Percentiles rank a stretch among this genome's conserved stretches.
phyloP scores from a whole-genome alignment of 2,113 vertebrate species.

The Tachycineta bicolor region DNA sequence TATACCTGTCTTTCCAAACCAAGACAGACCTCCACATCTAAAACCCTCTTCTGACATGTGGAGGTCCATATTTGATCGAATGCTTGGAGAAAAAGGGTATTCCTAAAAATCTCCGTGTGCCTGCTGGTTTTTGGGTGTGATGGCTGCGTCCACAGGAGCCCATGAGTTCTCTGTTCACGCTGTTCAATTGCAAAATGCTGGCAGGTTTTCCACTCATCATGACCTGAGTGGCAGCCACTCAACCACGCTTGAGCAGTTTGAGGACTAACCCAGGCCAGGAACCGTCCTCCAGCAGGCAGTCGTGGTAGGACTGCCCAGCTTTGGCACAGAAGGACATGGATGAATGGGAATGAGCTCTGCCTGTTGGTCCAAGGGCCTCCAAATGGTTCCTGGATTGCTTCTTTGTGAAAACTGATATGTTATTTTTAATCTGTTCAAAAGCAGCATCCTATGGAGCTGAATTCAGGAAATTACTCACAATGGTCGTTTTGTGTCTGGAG shows the following conservation, averaged over 20 bases:
- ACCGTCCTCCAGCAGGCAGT: fast-evolving
- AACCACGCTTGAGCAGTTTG: background rate
- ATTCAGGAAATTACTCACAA: background rate
- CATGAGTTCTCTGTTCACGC: fast-evolving
- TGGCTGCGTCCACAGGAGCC: too few species aligned
- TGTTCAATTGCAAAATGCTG: background rate
- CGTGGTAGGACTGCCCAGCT: background rate
- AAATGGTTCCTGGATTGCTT: background rate
- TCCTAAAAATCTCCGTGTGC: fast-evolving
- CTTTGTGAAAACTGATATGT: fast-evolving
- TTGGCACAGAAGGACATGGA: background rate
- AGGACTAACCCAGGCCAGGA: background rate
- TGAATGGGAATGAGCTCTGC: background rate
- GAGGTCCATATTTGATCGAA: background rate
- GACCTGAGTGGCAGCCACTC: background rate
- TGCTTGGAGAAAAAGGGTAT: background rate
- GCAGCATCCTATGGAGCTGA: background rate
- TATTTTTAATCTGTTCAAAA: background rate
- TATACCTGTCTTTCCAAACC: too few species aligned
- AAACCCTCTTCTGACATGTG: background rate
- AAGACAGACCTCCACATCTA: background rate
- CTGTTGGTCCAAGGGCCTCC: background rate
- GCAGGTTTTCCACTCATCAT: background rate
- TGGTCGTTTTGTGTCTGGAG: background rate
- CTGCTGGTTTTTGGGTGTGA: background rate